Base-by-base conservation (phyloP, 1,140 invertebrate genomes). In the Octopus bimaculoides region DNA sequence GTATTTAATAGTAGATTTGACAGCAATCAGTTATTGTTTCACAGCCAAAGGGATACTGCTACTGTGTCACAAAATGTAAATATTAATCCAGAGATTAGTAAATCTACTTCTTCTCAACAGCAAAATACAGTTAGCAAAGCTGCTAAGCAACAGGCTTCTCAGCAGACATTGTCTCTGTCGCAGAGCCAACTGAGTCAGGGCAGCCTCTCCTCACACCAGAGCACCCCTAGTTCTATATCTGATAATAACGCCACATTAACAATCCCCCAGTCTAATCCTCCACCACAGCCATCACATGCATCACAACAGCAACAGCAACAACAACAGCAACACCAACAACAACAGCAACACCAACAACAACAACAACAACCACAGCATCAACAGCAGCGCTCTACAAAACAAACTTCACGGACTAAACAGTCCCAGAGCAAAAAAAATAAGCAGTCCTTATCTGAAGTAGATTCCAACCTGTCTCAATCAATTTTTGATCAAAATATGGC, bases 401-500 rank as follows among this genome's bases (percentile, higher is more conserved):
- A 85, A 54, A 80, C 69, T 52, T 82, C 83, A n/a, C 56, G 79
- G 61, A 77, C 80, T 10, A 80, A 82, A 53, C 84, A 86, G 54
- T 84, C 83, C 14, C 81, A 83, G 78, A 84, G 82, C 61, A 87
- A 86, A 79, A 87, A 85, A 79, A 80, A 71, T 66, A 86, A 88
- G 52, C 71, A 81, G 77, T 83, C 80, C 78, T 83, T 82, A 52
- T 81, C 80, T 54, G 86, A 87, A 56, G 86, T 89, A 77, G 87
- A 89, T 74, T 81, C 85, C 52, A 86, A 85, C 76, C 82, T 87
- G 79, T 84, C 83, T 10, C 84, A 87, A 81, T 86, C 88, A 3
- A 89, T 89, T 69, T 90, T 90, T 84, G 89, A 90, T 69, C 79
- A 85, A 17, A 87, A 87, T 79, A 85, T 89, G 79, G 86, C 88